Percentiles rank a stretch among this genome's conserved stretches.
These are phyloP conservation scores for Cyprinus carpio DNA, from an alignment of 2,113 vertebrate genomes.

Conservation along the genomic window DNA sequence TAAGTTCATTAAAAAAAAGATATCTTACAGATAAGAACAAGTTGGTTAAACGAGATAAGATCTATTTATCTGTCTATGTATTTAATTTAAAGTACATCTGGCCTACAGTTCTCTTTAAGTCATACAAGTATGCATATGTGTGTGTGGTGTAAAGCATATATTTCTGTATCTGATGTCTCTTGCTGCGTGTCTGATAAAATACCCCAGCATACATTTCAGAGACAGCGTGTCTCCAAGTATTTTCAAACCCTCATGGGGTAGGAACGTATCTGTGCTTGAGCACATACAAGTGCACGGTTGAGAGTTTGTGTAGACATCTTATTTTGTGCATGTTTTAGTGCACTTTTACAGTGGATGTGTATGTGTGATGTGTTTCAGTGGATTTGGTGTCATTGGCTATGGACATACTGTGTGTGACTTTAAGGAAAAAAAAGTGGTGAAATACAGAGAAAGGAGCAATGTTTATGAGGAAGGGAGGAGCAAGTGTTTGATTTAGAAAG, in stretches of 20 bases:
- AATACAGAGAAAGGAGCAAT: neutral
- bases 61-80: neutral
- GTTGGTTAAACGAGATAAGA: neutral
- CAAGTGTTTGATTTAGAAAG: constrained; percentile 3
- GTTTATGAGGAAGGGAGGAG: constrained; percentile 12
- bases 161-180: constrained; percentile 9
- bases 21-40: neutral
- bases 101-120: neutral
- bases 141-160: neutral
- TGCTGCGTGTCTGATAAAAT: constrained; percentile 40
- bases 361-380: constrained; percentile 24
- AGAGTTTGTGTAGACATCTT: neutral
- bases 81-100: neutral
- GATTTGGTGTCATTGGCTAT: constrained; percentile 3
- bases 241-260: constrained; percentile 34
- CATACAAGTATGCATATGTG: neutral
- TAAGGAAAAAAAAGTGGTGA: neutral
- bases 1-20: neutral
- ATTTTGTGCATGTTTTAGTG: neutral
- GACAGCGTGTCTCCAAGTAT: constrained; percentile 53
- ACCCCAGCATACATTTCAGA: constrained; percentile 48
- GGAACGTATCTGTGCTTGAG: neutral
- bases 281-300: neutral
- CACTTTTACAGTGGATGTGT: neutral
- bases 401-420: constrained; percentile 2